A percentile compares a stretch with the other conserved stretches of the same genome.
These are phyloP conservation scores for Cyphomyrmex costatus DNA, from an alignment of 1,140 invertebrate species.

Conservation along the genomic window DNA sequence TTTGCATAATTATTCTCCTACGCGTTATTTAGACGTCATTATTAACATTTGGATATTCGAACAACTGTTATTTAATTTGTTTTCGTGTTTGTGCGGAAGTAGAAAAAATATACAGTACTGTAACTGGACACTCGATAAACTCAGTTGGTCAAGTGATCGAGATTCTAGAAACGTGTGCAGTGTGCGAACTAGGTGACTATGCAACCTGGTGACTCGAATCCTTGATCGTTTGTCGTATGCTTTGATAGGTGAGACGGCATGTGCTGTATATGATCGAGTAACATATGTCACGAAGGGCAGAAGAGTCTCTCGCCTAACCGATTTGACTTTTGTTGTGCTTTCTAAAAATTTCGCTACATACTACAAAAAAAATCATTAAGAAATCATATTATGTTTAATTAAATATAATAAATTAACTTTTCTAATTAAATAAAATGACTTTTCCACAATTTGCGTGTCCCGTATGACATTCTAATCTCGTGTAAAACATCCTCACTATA, in stretches of 20 bases:
- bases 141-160: conserved; percentile 29
- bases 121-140: conserved; percentile 25
- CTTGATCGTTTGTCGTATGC: conserved; percentile 49
- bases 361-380: not conserved
- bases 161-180: conserved; percentile 37
- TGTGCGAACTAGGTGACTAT: not conserved
- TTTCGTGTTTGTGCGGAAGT: not conserved
- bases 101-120: not conserved
- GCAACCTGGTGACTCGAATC: conserved; percentile 52
- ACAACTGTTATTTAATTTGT: not conserved
- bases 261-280: conserved; percentile 29
- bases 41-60: not conserved
- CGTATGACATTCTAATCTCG: not conserved
- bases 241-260: conserved; percentile 44
- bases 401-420: too few relatives aligned
- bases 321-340: not conserved
- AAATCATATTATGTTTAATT: not conserved
- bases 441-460: not conserved
- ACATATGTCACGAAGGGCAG: not conserved
- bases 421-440: not conserved
- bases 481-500: not conserved
- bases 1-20: not conserved
- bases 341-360: not conserved
- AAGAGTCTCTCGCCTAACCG: not conserved
- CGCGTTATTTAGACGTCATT: not conserved